A percentile compares a stretch with the other conserved stretches of the same genome.
These are phyloP conservation scores for Eubasilissa splendida DNA, from an alignment of 2,888 invertebrate genomes.

Conservation along the genomic window DNA sequence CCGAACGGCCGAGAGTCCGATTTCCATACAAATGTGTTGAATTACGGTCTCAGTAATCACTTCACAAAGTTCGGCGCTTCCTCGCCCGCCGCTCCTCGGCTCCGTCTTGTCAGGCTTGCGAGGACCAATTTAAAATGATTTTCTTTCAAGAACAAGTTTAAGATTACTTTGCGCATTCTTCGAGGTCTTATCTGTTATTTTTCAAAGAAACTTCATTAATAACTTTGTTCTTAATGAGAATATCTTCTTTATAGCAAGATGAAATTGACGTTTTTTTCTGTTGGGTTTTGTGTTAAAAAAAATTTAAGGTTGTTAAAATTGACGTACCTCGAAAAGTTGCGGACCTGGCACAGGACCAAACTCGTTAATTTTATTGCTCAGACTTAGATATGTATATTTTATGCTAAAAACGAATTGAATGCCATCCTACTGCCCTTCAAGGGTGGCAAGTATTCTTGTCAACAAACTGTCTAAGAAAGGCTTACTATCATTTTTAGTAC, in stretches of 20 bases:
- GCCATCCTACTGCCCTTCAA: no score
- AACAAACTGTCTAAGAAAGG: no score
- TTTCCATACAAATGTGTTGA: constrained; percentile 55
- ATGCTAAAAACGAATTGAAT: no score
- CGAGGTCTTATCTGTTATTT: constrained; percentile 27
- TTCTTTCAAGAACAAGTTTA: constrained; percentile 32
- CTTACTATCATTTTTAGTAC: no score
- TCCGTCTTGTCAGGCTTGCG: constrained; percentile 15
- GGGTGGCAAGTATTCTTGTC: no score
- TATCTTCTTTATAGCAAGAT: constrained; percentile 27
- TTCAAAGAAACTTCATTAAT: constrained; percentile 41
- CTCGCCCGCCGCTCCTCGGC: background rate
- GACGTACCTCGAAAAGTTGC: no score
- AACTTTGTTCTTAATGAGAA: constrained; percentile 34
- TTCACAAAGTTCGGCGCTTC: constrained; percentile 10
- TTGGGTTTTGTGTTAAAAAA: constrained; percentile 3
- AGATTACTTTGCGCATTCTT: constrained; percentile 37
- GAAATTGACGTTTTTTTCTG: background rate
- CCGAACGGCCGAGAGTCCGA: constrained; percentile 41
- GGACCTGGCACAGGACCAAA: no score
- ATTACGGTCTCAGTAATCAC: constrained; percentile 35
- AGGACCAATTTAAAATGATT: constrained; percentile 31
- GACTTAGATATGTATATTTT: no score
- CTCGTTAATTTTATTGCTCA: no score
- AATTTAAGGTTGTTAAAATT: no score